phyloP scores from a whole-genome alignment of 2,888 invertebrate genomes.

The Troides helena region DNA sequence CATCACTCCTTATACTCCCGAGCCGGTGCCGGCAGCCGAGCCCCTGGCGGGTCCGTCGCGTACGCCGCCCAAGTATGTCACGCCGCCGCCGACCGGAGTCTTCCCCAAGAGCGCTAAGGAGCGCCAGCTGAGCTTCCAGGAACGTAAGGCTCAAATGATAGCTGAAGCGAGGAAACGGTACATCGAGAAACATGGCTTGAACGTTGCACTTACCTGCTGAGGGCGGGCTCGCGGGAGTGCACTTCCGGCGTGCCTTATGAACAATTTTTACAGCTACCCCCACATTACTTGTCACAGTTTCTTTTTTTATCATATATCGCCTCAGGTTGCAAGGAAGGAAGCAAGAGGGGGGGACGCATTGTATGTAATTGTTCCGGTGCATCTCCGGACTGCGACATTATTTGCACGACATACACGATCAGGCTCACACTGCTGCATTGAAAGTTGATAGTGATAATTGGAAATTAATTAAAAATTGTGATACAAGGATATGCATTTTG shows the following conservation, averaged over 20 bases:
- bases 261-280: no score
- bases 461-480: slow-evolving; percentile 25
- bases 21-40: slow-evolving; percentile 37
- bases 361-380: no score
- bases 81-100: slow-evolving; percentile 55
- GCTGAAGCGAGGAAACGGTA: slow-evolving; percentile 88
- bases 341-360: no score
- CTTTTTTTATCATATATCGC: no score
- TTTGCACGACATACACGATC: no score
- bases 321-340: no score
- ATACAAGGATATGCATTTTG: slow-evolving; percentile 24
- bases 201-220: slow-evolving; percentile 50
- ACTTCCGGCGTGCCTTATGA: no score
- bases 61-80: slow-evolving; percentile 50
- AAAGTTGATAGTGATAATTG: slow-evolving; percentile 6
- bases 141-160: slow-evolving; percentile 88
- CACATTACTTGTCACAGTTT: no score
- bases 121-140: slow-evolving; percentile 87
- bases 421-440: neutral
- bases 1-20: slow-evolving; percentile 80
- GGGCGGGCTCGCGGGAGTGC: neutral
- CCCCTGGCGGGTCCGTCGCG: slow-evolving; percentile 36
- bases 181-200: slow-evolving; percentile 86
- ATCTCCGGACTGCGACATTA: no score
- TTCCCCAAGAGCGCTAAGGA: slow-evolving; percentile 82